Conservation (phyloP, 1,140 invertebrate species). For the Telenomus remus region DNA sequence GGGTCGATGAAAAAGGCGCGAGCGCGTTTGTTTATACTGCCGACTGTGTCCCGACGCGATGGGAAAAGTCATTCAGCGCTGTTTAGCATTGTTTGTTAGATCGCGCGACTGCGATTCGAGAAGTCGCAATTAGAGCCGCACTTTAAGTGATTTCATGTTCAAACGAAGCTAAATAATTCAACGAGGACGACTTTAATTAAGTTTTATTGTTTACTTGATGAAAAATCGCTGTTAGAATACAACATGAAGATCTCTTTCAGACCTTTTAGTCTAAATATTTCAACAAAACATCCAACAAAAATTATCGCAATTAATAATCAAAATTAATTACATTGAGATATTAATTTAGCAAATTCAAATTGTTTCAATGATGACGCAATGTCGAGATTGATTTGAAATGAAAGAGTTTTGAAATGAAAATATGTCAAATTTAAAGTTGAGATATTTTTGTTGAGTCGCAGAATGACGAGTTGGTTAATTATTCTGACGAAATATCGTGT, state of each 20-base stretch:
- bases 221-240: too few species aligned
- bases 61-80: constrained; percentile 28
- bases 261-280: too few species aligned
- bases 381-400: too few species aligned
- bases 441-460: not conserved
- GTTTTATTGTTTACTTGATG: too few species aligned
- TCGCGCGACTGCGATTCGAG: constrained; percentile 7
- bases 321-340: too few species aligned
- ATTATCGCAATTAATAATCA: too few species aligned
- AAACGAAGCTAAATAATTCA: constrained; percentile 1
- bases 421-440: not conserved
- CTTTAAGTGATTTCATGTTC: not conserved
- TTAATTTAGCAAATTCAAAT: too few species aligned
- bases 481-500: constrained; percentile 45
- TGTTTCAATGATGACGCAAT: too few species aligned
- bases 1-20: constrained; percentile 48
- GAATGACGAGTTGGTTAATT: constrained; percentile 43
- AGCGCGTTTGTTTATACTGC: constrained; percentile 27
- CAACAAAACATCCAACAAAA: too few species aligned
- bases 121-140: constrained; percentile 7
- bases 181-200: not conserved
- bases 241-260: too few species aligned
- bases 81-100: constrained; percentile 20
- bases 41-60: not conserved
- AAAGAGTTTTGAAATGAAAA: not conserved